phyloP scores from a whole-genome alignment of 2,113 vertebrate species.

The Cacatua alba region DNA sequence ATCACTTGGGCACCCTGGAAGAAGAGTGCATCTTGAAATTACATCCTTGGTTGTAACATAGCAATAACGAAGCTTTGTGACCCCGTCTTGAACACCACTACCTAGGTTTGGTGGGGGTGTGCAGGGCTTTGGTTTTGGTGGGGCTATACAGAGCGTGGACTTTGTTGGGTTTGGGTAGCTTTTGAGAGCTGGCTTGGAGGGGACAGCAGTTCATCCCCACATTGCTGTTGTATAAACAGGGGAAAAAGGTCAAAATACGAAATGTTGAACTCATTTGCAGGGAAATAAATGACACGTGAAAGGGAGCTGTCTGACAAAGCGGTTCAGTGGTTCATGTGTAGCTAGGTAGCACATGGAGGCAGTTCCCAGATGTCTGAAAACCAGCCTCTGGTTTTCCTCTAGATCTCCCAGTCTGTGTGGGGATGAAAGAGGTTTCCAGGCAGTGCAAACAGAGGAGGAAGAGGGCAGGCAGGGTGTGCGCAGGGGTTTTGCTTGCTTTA shows the following conservation, averaged over 20 bases:
- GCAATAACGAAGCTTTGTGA: not conserved
- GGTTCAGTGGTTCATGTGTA: not conserved
- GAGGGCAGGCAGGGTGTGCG: not conserved
- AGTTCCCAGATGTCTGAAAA: not conserved
- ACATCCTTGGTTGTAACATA: not conserved
- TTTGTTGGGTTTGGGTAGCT: not conserved
- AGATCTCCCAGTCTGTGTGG: not conserved
- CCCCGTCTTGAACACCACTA: not conserved
- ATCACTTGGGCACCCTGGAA: not conserved
- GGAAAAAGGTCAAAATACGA: not conserved
- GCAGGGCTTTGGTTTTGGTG: not conserved
- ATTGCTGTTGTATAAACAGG: not conserved
- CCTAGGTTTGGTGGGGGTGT: not conserved
- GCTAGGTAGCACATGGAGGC: fast-evolving
- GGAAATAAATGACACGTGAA: not conserved
- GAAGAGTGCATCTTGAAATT: not conserved
- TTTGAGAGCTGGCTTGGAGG: not conserved
- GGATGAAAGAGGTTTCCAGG: not conserved
- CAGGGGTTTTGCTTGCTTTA: not conserved
- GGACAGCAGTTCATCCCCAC: not conserved
- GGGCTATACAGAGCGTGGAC: fast-evolving
- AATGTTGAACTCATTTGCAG: not conserved
- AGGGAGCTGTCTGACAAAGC: not conserved
- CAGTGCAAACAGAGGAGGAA: not conserved
- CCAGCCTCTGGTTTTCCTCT: not conserved